A percentile compares a stretch with the other conserved stretches of the same genome.
Conservation (phyloP, 2,797 vertebrate species). For the Sardinella longiceps region DNA sequence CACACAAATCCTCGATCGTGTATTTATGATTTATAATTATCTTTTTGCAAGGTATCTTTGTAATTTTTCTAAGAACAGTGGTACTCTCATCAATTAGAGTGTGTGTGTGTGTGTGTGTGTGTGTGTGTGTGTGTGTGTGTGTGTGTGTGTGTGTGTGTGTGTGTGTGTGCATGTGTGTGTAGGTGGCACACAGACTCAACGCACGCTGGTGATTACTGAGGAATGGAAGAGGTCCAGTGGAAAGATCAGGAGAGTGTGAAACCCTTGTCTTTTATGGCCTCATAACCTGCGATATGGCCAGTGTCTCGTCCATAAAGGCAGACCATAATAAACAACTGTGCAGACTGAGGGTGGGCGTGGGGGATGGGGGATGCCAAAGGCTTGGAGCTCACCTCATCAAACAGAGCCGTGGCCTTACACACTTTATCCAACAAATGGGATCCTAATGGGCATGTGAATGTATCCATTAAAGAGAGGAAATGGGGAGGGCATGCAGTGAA, state of each 20-base stretch:
- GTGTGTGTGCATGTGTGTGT: neutral
- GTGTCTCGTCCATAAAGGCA: neutral
- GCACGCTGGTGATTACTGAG: neutral
- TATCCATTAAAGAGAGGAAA: conserved; percentile 5
- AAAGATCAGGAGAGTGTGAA: conserved; percentile 11
- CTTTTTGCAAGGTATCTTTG: neutral
- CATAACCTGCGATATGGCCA: conserved; percentile 15
- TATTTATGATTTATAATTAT: neutral
- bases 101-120: neutral
- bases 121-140: neutral
- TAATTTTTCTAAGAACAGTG: neutral
- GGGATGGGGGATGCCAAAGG: neutral
- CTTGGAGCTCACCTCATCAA: conserved; percentile 7
- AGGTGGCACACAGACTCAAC: neutral
- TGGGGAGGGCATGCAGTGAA: neutral
- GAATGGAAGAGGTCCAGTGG: neutral
- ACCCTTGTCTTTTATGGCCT: conserved; percentile 9
- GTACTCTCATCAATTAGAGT: neutral
- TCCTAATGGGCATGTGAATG: neutral
- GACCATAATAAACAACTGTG: conserved; percentile 12
- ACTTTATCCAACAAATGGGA: conserved; percentile 17
- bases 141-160: neutral
- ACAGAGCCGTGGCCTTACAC: neutral
- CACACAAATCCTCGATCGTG: neutral
- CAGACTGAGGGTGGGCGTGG: neutral